Conservation (phyloP, 2,797 vertebrate genomes). For the Sebastes cheni region DNA sequence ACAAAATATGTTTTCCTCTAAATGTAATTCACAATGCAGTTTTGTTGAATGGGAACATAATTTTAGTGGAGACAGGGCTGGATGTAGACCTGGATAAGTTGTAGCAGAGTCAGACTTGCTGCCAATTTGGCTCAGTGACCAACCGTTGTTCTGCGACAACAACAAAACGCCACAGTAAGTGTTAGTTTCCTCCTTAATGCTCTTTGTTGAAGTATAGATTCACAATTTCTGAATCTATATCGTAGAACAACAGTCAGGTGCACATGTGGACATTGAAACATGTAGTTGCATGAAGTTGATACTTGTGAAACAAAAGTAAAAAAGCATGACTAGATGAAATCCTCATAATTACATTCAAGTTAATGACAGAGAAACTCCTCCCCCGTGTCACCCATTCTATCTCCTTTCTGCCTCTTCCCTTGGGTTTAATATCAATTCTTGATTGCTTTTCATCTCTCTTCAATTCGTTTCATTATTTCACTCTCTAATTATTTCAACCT, state of each 20-base stretch:
- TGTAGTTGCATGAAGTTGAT: not conserved
- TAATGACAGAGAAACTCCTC: not conserved
- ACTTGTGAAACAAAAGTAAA: not conserved
- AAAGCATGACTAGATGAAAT: not conserved
- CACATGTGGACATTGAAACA: fast-evolving
- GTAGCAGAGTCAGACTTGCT: not conserved
- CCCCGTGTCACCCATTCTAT: not conserved
- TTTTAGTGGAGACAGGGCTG: no score
- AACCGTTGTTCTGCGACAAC: not conserved
- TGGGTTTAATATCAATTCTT: not conserved
- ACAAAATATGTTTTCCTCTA: no score
- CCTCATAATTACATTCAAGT: not conserved
- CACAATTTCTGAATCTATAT: no score
- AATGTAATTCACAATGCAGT: no score
- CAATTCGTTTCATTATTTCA: not conserved
- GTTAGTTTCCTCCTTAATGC: not conserved
- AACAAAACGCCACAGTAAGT: not conserved
- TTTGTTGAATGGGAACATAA: no score
- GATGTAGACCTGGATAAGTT: no score
- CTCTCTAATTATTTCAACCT: not conserved
- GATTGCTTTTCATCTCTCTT: not conserved
- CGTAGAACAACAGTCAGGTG: no score
- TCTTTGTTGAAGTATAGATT: not conserved
- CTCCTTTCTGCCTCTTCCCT: not conserved
- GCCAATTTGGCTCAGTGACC: not conserved